These are phyloP conservation scores for Hippoglossus hippoglossus DNA, from an alignment of 2,797 vertebrate genomes.

Conservation along the genomic window DNA sequence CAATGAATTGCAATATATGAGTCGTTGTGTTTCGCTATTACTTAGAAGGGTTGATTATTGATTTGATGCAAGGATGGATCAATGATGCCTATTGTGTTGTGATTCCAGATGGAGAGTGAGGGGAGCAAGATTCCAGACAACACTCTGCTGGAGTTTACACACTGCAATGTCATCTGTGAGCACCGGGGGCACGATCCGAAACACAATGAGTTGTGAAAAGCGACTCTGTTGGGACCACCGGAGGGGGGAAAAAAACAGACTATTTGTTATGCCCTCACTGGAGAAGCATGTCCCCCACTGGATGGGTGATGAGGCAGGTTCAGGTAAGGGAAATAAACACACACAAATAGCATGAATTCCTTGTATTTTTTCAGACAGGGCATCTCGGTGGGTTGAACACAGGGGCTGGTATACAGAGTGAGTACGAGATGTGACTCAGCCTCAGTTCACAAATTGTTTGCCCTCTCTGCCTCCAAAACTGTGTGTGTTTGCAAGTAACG, in stretches of 20 bases:
- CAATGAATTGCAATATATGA: no score
- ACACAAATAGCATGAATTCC: constrained; percentile 30
- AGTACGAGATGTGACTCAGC: constrained; percentile 49
- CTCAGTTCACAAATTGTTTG: constrained; percentile 66
- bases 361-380: constrained; percentile 45
- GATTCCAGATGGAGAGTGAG: no score
- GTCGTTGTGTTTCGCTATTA: no score
- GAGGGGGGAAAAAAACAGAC: no score
- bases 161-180: not conserved
- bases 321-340: not conserved
- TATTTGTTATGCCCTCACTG: no score
- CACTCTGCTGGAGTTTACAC: not conserved
- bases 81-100: no score
- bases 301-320: no score
- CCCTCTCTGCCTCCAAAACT: constrained; percentile 48
- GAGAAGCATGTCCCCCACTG: no score
- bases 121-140: no score
- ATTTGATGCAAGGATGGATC: no score
- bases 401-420: constrained; percentile 37
- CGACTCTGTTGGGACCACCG: not conserved
- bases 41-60: no score
- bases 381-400: constrained; percentile 37
- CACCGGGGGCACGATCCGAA: not conserved
- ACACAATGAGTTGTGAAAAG: not conserved
- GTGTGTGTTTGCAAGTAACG: constrained; percentile 41